Percentiles rank a stretch among this genome's conserved stretches.
These are phyloP conservation scores for Nomada ferruginata DNA, from an alignment of 2,888 invertebrate species.

Conservation along the genomic window DNA sequence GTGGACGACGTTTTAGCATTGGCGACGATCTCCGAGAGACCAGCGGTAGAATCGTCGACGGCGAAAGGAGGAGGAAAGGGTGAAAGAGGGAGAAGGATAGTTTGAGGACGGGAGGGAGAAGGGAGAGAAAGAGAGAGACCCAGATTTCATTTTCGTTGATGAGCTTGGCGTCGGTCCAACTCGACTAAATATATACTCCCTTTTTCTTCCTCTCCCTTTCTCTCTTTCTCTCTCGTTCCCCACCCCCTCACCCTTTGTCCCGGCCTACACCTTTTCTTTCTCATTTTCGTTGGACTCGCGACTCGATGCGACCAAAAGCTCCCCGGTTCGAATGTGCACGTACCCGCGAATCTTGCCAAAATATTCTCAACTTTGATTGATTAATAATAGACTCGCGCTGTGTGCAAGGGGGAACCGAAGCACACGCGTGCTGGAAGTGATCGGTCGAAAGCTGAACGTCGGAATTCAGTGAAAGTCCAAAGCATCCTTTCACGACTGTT, in stretches of 20 bases:
- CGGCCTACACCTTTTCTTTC: conserved; percentile 43
- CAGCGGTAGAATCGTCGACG: conserved; percentile 58
- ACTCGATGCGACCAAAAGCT: conserved; percentile 44
- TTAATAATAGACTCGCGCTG: not conserved
- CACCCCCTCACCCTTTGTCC: not conserved
- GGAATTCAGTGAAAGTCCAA: conserved; percentile 9
- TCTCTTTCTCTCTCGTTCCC: conserved; percentile 38
- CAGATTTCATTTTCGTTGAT: conserved; percentile 84
- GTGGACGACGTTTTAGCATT: conserved; percentile 68
- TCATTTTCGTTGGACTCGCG: conserved; percentile 58
- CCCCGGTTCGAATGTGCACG: conserved; percentile 17
- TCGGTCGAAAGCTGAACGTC: not conserved
- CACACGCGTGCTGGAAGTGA: too few species aligned
- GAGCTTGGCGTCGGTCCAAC: conserved; percentile 83
- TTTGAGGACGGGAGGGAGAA: conserved; percentile 45
- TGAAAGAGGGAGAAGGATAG: conserved; percentile 25
- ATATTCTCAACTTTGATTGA: conserved; percentile 11
- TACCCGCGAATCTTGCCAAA: conserved; percentile 29
- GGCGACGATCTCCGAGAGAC: conserved; percentile 53
- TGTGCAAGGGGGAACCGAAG: too few species aligned
- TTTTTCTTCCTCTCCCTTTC: conserved; percentile 65
- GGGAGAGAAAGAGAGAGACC: conserved; percentile 78
- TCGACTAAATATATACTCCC: conserved; percentile 83
- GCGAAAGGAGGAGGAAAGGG: conserved; percentile 70
- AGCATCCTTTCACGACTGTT: not conserved